Evolutionary conservation across 2,797 vertebrate species (phyloP).

Genomic region (Odontamblyopus lacepedii): DNA sequence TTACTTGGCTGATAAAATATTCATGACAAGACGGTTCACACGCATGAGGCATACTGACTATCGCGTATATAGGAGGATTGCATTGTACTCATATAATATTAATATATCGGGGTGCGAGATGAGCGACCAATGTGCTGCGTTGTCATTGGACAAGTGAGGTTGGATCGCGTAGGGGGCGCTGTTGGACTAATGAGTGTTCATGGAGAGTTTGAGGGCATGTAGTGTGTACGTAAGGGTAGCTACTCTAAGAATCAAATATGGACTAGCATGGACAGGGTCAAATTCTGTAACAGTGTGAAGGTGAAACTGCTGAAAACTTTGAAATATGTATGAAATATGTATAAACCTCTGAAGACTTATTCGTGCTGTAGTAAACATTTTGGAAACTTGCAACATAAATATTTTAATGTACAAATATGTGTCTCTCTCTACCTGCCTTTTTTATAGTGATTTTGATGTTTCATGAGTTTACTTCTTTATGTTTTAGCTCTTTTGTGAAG

Average conservation of each 20-base stretch:
- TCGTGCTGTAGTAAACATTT: no score
- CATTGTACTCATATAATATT: conserved; percentile 28
- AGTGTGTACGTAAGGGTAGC: no score
- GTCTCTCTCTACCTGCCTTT: no score
- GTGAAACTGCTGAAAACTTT: background rate
- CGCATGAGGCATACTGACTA: background rate
- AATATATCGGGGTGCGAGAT: conserved; percentile 4
- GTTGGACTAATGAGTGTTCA: no score
- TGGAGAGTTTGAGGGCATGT: no score
- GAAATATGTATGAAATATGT: background rate
- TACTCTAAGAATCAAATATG: no score
- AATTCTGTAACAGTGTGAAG: background rate
- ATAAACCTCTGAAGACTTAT: background rate
- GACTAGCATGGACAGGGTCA: background rate
- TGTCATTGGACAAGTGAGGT: conserved; percentile 27
- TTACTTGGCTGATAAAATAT: conserved; percentile 48
- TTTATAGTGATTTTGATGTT: no score
- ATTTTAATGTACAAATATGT: no score
- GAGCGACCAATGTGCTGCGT: conserved; percentile 23
- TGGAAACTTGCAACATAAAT: no score
- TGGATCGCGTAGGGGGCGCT: no score
- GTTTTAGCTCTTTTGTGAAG: no score
- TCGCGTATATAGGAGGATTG: background rate
- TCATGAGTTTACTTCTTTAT: no score
- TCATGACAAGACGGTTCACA: conserved; percentile 39